Conservation (phyloP, 1,140 invertebrate genomes). For the Drosophila yakuba region DNA sequence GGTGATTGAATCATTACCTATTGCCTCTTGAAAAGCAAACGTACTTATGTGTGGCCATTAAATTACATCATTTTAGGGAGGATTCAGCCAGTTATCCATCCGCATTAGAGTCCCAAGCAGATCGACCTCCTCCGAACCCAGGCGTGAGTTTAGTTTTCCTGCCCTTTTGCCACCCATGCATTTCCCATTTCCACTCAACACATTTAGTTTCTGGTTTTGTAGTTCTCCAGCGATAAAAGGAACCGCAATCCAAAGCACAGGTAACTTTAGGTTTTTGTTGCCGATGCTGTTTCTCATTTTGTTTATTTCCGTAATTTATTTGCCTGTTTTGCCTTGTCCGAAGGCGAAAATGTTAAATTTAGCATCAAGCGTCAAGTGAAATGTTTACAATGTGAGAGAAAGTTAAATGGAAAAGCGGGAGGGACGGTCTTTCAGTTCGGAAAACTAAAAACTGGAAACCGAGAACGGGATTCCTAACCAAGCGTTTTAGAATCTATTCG, state of each 20-base stretch:
- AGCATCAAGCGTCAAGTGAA: conserved; percentile 77
- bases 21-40: neutral
- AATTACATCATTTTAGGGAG: conserved; percentile 22
- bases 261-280: conserved; percentile 45
- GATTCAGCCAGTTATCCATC: conserved; percentile 23
- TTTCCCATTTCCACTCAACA: conserved; percentile 20
- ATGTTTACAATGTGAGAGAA: conserved; percentile 81
- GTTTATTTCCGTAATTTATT: conserved; percentile 80
- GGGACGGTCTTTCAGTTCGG: conserved; percentile 4
- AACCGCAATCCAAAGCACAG: conserved; percentile 55
- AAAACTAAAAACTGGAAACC: conserved; percentile 9
- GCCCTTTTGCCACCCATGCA: conserved; percentile 36
- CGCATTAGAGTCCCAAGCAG: conserved; percentile 10
- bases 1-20: conserved; percentile 2
- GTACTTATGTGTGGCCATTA: conserved; percentile 3
- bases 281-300: conserved; percentile 42
- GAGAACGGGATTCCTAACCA: conserved; percentile 42
- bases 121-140: conserved; percentile 14
- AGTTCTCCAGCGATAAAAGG: conserved; percentile 45
- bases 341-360: conserved; percentile 77
- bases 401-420: conserved; percentile 66
- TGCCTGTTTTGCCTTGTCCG: conserved; percentile 48
- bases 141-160: conserved; percentile 13
- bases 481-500: conserved; percentile 58
- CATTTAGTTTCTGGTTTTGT: conserved; percentile 6